A percentile compares a stretch with the other conserved stretches of the same genome.
Evolutionary conservation across 2,888 invertebrate genomes (phyloP).

Genomic region (Carabus problematicus): DNA sequence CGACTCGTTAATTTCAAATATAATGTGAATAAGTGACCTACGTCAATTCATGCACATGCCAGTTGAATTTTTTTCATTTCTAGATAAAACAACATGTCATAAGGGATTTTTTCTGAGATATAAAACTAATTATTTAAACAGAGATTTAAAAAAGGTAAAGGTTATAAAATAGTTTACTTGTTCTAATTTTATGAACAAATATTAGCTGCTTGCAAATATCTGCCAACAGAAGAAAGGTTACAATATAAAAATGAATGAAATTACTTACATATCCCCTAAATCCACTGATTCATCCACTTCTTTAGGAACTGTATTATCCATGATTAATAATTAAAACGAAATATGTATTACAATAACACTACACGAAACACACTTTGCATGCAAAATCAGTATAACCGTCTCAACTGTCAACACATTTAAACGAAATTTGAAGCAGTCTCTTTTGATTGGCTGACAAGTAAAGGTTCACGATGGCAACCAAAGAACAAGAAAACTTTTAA

Average conservation of each 20-base stretch:
- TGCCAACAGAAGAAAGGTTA: slow-evolving; percentile 1
- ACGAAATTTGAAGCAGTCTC: slow-evolving; percentile 23
- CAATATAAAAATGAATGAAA: not conserved
- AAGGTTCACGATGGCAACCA: not conserved
- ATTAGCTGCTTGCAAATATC: not conserved
- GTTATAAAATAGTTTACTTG: too few relatives aligned
- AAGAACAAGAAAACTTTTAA: not conserved
- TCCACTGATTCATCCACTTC: slow-evolving; percentile 17
- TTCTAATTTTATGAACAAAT: not conserved
- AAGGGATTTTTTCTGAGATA: not conserved
- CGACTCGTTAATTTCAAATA: not conserved
- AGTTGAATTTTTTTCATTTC: not conserved
- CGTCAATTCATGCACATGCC: not conserved
- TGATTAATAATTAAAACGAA: slow-evolving; percentile 26
- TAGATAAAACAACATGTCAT: not conserved
- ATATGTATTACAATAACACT: slow-evolving; percentile 10
- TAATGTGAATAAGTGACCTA: not conserved
- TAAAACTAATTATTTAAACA: not conserved
- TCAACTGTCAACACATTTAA: slow-evolving; percentile 31
- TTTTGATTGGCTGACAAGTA: slow-evolving; percentile 17
- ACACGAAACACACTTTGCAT: slow-evolving; percentile 11
- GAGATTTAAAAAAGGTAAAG: too few relatives aligned
- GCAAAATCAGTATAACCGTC: slow-evolving; percentile 21
- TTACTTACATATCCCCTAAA: slow-evolving; percentile 29
- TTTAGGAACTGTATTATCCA: slow-evolving; percentile 17